Percentiles rank a stretch among this genome's conserved stretches.
Conservation (phyloP, 2,888 invertebrate genomes). For the Tiliacea citrago region DNA sequence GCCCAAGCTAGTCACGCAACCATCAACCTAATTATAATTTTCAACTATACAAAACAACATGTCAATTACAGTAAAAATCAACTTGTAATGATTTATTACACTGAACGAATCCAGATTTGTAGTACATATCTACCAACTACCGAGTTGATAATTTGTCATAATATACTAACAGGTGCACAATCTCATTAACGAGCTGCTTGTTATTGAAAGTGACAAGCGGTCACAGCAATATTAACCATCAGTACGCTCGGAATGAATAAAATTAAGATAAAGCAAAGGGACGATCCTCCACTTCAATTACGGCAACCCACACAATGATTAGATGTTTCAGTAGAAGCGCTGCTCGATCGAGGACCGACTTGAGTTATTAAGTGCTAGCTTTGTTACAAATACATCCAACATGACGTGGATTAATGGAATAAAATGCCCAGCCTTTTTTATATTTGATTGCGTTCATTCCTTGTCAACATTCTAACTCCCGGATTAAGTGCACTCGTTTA, state of each 20-base stretch:
- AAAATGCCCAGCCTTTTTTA: slow-evolving; percentile 83
- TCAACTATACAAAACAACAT: slow-evolving; percentile 71
- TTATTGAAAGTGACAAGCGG: slow-evolving; percentile 88
- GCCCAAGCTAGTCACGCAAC: slow-evolving; percentile 84
- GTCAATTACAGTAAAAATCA: slow-evolving; percentile 57
- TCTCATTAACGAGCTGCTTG: slow-evolving; percentile 78
- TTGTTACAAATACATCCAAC: slow-evolving; percentile 89
- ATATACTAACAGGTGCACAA: slow-evolving; percentile 78
- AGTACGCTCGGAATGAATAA: slow-evolving; percentile 85
- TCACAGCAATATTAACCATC: slow-evolving; percentile 89
- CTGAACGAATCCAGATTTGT: slow-evolving; percentile 38
- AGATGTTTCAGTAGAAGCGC: slow-evolving; percentile 86
- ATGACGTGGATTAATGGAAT: slow-evolving; percentile 87
- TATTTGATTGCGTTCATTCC: slow-evolving; percentile 85
- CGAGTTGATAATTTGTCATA: slow-evolving; percentile 78
- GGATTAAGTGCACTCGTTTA: slow-evolving; percentile 88
- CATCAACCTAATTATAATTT: slow-evolving; percentile 80
- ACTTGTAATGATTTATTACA: slow-evolving; percentile 46
- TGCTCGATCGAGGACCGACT: slow-evolving; percentile 81
- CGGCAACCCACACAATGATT: slow-evolving; percentile 89
- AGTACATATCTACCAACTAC: slow-evolving; percentile 26
- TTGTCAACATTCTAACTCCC: slow-evolving; percentile 89
- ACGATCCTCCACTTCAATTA: slow-evolving; percentile 87
- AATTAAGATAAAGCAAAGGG: slow-evolving; percentile 88
- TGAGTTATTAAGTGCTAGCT: slow-evolving; percentile 88